Base-by-base conservation (phyloP, 2,888 invertebrate species). In the Elegia similella region DNA sequence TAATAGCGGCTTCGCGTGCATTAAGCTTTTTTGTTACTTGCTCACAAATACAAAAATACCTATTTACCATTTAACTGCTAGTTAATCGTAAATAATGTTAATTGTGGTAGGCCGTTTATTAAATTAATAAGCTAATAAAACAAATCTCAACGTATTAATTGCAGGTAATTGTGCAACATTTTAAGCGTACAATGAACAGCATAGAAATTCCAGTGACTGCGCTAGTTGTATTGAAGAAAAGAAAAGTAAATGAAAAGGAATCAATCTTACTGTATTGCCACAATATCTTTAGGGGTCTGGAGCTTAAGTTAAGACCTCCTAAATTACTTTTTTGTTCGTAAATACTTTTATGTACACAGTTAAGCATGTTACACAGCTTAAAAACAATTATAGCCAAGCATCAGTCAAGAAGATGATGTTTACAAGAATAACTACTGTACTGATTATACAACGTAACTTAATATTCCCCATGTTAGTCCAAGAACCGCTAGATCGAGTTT, bases 1-100 rank as follows among this genome's bases (percentile, higher is more conserved):
- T 90, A 89, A 90, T 90, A 84, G 86, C 80, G 74, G 78, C 74
- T 81, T 90, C 80, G 89, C 89, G 88, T 90, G 88, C 83, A 82
- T 82, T 82, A 81, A 78, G 73, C 75, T 79, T 83, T 81, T 84
- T 80, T 82, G 80, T 80, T 80, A 77, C 75, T 64, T 75, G 73
- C 68, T 73, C 69, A 73, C 65, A 67, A 70, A 68, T 69, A 66
- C 57, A 62, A 69, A 62, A 69, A 69, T 68, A 42, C 30, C 42
- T 30, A 56, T n/a, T n/a, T 30, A 68, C 67, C 69, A 70, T 69
- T 69, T 65, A 61, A 67, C 62, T 70, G 59, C 62, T 60, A 63
- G 68, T 60, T 66, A 29, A 6, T 17, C 10, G 23, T 44, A 54
- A 54, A 54, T 54, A 52, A 16, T 38, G 38, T 32, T 16, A 52